A percentile compares a stretch with the other conserved stretches of the same genome.
phyloP scores from a whole-genome alignment of 2,113 vertebrate species.

The Crotalus horridus region DNA sequence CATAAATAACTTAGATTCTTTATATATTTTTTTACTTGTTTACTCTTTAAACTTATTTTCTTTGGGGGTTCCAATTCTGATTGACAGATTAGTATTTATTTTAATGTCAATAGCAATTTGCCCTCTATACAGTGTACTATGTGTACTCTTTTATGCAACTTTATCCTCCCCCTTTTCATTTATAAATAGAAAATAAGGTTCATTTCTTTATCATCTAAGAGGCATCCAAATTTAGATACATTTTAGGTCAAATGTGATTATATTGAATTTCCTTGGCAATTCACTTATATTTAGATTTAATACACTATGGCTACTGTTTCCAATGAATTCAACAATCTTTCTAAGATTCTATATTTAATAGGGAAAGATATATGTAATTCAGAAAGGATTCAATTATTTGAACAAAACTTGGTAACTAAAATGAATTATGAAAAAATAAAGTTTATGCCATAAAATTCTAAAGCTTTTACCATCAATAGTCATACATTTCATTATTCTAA shows the following conservation, averaged over 20 bases:
- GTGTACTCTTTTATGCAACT: not conserved
- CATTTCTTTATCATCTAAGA: not conserved
- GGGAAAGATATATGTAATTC: not conserved
- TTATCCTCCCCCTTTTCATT: not conserved
- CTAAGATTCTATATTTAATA: not conserved
- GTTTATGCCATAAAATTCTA: not conserved
- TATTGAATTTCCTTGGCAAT: not conserved
- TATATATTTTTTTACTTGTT: not conserved
- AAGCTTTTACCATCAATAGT: not conserved
- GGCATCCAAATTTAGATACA: not conserved
- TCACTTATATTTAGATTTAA: not conserved
- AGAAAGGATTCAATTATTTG: not conserved
- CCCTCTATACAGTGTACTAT: not conserved
- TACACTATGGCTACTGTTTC: not conserved
- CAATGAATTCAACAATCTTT: not conserved
- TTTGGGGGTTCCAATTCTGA: not conserved
- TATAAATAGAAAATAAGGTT: not conserved
- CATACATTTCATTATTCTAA: not conserved
- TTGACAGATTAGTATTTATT: not conserved
- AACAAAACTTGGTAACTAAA: not conserved
- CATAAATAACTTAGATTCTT: not conserved
- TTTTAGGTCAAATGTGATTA: not conserved
- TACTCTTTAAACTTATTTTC: not conserved
- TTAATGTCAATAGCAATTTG: not conserved
- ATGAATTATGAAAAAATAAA: not conserved